Evolutionary conservation across 2,113 vertebrate genomes (phyloP).

Genomic region (Phylloscopus whistleri): DNA sequence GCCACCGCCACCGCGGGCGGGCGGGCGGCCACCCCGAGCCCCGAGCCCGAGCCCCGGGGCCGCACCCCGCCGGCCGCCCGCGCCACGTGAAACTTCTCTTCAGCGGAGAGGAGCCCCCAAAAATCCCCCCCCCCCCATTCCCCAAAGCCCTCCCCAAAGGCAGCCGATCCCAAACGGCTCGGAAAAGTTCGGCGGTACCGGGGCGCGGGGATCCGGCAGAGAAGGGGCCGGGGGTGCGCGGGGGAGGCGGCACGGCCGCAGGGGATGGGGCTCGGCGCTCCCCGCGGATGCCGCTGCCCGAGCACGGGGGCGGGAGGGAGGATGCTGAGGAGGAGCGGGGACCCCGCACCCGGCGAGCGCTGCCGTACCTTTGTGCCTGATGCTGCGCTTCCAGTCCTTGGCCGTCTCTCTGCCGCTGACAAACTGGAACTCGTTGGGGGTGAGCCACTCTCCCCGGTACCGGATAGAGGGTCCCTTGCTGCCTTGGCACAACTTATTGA

Average conservation of each 20-base stretch:
- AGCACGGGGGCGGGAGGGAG: not conserved
- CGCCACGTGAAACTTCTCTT: not conserved
- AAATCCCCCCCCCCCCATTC: no score
- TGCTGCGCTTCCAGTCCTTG: constrained; percentile 98
- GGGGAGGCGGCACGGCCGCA: no score
- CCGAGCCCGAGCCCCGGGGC: not conserved
- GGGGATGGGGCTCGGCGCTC: not conserved
- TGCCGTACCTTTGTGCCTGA: constrained; percentile 91
- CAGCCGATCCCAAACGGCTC: not conserved
- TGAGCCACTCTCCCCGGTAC: constrained; percentile 96
- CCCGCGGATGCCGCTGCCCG: not conserved
- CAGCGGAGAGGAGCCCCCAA: no score
- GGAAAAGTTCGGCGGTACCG: not conserved
- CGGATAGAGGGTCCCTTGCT: constrained; percentile 98
- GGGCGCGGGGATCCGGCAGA: not conserved
- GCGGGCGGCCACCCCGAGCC: no score
- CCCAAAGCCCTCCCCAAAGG: not conserved
- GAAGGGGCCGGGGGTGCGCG: no score
- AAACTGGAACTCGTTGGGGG: constrained; percentile 98
- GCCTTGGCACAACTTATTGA: constrained; percentile 95
- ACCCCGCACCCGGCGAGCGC: not conserved
- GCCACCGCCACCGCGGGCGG: no score
- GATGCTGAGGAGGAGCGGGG: not conserved
- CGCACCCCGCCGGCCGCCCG: no score
- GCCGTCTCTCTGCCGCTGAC: constrained; percentile 98